phyloP scores from a whole-genome alignment of 2,113 vertebrate genomes.

The Argyrosomus japonicus region DNA sequence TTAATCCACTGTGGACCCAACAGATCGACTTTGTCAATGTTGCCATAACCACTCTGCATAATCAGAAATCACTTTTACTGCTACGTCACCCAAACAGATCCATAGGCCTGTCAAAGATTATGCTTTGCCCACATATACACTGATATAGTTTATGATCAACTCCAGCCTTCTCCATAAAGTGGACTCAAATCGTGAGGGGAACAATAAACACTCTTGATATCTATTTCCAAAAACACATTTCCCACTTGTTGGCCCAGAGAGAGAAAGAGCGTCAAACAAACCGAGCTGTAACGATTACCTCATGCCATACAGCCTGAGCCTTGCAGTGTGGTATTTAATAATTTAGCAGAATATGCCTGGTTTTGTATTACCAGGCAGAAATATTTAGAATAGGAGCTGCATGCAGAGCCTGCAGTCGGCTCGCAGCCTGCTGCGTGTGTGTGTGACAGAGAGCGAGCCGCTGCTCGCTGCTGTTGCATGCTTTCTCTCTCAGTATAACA shows the following conservation, averaged over 20 bases:
- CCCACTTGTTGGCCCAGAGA: conserved; percentile 60
- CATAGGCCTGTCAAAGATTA: conserved; percentile 48
- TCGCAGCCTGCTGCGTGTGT: conserved; percentile 17
- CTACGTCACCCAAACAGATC: conserved; percentile 61
- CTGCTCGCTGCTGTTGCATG: conserved; percentile 42
- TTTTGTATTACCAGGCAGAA: conserved; percentile 72
- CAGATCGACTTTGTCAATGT: conserved; percentile 63
- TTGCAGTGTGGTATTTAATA: conserved; percentile 62
- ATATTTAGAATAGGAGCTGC: conserved; percentile 60
- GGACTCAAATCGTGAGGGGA: neutral
- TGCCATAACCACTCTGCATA: conserved; percentile 62
- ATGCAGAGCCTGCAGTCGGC: conserved; percentile 39
- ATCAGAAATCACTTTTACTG: conserved; percentile 70
- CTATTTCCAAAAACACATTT: conserved; percentile 32
- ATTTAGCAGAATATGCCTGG: conserved; percentile 65
- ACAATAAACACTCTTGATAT: conserved; percentile 4
- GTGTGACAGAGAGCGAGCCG: neutral
- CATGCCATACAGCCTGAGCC: conserved; percentile 32
- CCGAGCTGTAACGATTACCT: conserved; percentile 39
- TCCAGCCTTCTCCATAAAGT: conserved; percentile 13
- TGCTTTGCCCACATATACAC: neutral
- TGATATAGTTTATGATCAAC: conserved; percentile 21
- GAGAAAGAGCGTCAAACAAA: conserved; percentile 5
- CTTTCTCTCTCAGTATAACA: conserved; percentile 12
- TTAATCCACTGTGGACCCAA: conserved; percentile 49